A percentile compares a stretch with the other conserved stretches of the same genome.
phyloP scores from a whole-genome alignment of 2,113 vertebrate species.

The Lontra canadensis region DNA sequence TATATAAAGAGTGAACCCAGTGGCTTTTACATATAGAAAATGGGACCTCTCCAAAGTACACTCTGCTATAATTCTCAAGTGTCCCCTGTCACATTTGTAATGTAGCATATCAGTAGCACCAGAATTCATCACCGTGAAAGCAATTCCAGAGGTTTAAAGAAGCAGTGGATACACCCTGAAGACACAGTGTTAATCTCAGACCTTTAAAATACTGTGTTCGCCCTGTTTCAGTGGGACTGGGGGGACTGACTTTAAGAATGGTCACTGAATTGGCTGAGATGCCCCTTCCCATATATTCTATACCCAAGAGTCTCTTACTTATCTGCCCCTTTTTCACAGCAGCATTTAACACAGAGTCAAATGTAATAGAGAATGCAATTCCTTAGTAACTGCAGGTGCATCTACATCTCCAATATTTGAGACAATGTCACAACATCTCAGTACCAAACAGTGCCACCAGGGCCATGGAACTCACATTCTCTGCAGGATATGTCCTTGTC shows the following conservation, averaged over 20 bases:
- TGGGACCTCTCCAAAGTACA: conserved; percentile 44
- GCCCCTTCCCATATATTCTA: not conserved
- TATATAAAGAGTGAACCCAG: conserved; percentile 38
- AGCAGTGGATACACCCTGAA: not conserved
- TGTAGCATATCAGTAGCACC: not conserved
- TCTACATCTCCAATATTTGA: not conserved
- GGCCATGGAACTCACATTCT: not conserved
- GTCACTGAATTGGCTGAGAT: not conserved
- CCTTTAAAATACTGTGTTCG: not conserved
- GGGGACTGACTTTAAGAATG: not conserved
- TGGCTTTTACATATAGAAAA: conserved; percentile 62
- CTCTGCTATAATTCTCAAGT: conserved; percentile 41
- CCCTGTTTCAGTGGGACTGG: not conserved
- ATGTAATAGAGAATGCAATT: not conserved
- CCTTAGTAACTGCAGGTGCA: not conserved
- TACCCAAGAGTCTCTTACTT: not conserved
- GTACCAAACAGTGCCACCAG: not conserved
- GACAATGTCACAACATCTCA: not conserved
- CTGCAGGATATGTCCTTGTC: not conserved
- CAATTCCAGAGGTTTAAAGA: not conserved
- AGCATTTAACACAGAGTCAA: not conserved
- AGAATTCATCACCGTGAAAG: conserved; percentile 21
- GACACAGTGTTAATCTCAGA: not conserved
- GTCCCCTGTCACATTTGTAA: conserved; percentile 41
- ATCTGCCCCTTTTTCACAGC: not conserved